Percentiles rank a stretch among this genome's conserved stretches.
Conservation (phyloP, 2,888 invertebrate species). For the Aphodius granarius region DNA sequence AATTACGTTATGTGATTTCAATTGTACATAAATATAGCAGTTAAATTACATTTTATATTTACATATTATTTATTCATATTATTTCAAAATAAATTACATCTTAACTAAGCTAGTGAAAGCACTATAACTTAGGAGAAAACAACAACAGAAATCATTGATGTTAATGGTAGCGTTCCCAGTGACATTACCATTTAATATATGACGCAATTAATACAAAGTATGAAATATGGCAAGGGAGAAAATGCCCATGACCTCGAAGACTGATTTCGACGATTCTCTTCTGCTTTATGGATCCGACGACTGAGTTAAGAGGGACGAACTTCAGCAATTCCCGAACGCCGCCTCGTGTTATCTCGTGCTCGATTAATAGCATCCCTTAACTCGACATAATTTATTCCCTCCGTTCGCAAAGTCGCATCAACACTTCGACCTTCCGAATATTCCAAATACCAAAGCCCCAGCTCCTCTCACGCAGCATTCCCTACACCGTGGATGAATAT, state of each 20-base stretch:
- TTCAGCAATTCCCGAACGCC: slow-evolving; percentile 13
- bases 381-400: slow-evolving; percentile 29
- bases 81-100: no score
- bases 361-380: slow-evolving; percentile 38
- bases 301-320: slow-evolving; percentile 31
- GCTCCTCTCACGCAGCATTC: neutral
- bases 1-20: no score
- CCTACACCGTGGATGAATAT: neutral
- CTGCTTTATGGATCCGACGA: slow-evolving; percentile 33
- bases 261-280: slow-evolving; percentile 21
- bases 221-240: neutral
- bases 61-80: no score
- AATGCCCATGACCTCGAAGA: slow-evolving; percentile 4
- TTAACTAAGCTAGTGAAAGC: no score
- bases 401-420: neutral
- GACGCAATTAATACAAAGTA: neutral
- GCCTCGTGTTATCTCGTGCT: slow-evolving; percentile 32
- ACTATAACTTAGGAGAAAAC: no score
- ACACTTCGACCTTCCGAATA: neutral
- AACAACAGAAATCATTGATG: no score
- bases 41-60: no score
- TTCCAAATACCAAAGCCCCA: neutral
- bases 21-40: no score
- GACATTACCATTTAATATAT: neutral
- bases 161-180: no score